These are phyloP conservation scores for Blastomussa wellsi DNA, from an alignment of 92 coral and sea anemone species.

Conservation along the genomic window DNA sequence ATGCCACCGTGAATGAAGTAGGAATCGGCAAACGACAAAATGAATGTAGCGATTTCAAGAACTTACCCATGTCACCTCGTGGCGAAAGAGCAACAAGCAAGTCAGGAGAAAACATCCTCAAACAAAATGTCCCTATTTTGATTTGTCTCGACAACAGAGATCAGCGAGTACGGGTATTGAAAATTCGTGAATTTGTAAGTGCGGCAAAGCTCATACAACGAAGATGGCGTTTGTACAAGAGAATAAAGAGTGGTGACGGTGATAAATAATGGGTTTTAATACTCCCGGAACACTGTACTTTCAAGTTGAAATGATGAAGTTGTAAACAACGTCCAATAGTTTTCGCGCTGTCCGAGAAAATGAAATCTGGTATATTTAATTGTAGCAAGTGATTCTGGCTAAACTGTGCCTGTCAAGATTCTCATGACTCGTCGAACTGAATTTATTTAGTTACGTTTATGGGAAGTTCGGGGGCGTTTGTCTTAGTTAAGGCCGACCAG, in stretches of 20 bases:
- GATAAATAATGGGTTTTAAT: not conserved
- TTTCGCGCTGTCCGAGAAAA: not conserved
- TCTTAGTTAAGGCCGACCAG: no score
- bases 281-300: not conserved
- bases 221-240: constrained; percentile 26
- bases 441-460: no score
- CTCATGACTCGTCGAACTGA: no score
- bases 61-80: no score
- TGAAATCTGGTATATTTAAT: not conserved
- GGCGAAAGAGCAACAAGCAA: not conserved
- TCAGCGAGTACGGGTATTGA: not conserved
- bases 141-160: not conserved
- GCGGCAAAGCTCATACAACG: constrained; percentile 38
- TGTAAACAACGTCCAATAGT: not conserved
- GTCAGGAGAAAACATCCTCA: not conserved
- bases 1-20: not conserved
- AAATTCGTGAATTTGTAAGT: constrained; percentile 9
- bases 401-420: no score
- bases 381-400: no score
- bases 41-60: not conserved
- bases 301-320: not conserved
- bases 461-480: no score
- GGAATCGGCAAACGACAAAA: not conserved
- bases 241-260: not conserved
- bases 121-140: not conserved